A percentile compares a stretch with the other conserved stretches of the same genome.
phyloP scores from a whole-genome alignment of 2,888 invertebrate species.

The Galerucella nymphaeae region DNA sequence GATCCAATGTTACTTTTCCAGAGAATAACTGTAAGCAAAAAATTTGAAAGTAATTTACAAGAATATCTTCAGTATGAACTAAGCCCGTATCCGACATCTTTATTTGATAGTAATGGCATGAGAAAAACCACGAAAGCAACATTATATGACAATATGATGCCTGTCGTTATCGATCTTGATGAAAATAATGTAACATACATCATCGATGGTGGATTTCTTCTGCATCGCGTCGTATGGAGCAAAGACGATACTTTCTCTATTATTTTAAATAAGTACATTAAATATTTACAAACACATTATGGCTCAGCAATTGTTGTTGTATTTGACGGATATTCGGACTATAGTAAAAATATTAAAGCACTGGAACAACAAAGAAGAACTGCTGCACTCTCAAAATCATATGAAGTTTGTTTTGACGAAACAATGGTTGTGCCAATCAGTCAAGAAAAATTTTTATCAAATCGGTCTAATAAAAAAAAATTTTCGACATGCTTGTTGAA shows the following conservation, averaged over 20 bases:
- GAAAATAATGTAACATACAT: slow-evolving; percentile 44
- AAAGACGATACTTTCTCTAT: slow-evolving; percentile 33
- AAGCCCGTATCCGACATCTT: slow-evolving; percentile 47
- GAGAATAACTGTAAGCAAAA: slow-evolving; percentile 46
- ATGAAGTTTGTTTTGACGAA: slow-evolving; percentile 58
- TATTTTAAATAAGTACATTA: no score
- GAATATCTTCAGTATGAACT: slow-evolving; percentile 48
- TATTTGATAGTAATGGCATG: slow-evolving; percentile 47
- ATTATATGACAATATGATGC: slow-evolving; percentile 27
- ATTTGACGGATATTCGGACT: slow-evolving; percentile 47
- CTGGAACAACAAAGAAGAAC: slow-evolving; percentile 59
- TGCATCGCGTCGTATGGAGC: no score
- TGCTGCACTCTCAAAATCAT: slow-evolving; percentile 56
- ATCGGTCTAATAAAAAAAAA: slow-evolving; percentile 44
- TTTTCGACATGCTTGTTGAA: slow-evolving; percentile 23
- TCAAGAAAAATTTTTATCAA: slow-evolving; percentile 25
- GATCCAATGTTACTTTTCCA: slow-evolving; percentile 32
- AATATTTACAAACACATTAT: slow-evolving; percentile 41
- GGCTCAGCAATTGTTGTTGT: slow-evolving; percentile 25
- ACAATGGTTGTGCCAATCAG: slow-evolving; percentile 50
- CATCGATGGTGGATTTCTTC: slow-evolving; percentile 50
- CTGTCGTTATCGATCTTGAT: slow-evolving; percentile 30
- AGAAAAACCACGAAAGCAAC: slow-evolving; percentile 33
- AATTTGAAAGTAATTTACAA: slow-evolving; percentile 31
- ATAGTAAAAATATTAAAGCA: slow-evolving; percentile 55